These are phyloP conservation scores for Pagetopsis macropterus DNA, from an alignment of 2,797 vertebrate genomes.

Conservation along the genomic window DNA sequence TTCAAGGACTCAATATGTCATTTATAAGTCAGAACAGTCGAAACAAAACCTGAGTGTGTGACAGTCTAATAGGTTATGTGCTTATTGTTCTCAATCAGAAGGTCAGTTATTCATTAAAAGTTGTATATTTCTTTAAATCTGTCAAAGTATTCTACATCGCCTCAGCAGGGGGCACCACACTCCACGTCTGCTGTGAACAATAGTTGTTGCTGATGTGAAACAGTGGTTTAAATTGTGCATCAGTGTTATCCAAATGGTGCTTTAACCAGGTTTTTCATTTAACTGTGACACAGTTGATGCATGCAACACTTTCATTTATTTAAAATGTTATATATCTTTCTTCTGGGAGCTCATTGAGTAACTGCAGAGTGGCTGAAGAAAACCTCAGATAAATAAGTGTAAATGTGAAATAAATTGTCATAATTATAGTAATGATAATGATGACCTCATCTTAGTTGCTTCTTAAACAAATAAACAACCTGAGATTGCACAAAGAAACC, in stretches of 20 bases:
- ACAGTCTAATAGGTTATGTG: not conserved
- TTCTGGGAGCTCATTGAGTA: too few relatives aligned
- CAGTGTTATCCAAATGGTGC: too few relatives aligned
- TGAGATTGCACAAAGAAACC: not conserved
- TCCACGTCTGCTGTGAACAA: conserved; percentile 22
- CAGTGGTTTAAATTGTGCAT: not conserved
- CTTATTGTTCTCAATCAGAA: not conserved
- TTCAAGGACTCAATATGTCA: not conserved
- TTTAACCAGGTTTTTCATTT: too few relatives aligned
- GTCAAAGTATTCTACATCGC: not conserved
- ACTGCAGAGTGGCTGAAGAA: too few relatives aligned
- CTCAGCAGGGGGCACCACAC: conserved; percentile 65
- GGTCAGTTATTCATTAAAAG: not conserved
- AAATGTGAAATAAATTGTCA: too few relatives aligned
- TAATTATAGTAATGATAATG: too few relatives aligned
- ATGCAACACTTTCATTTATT: too few relatives aligned
- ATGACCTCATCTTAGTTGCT: not conserved
- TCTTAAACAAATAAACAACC: not conserved
- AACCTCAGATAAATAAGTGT: too few relatives aligned
- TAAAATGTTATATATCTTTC: too few relatives aligned
- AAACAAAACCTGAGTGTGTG: not conserved
- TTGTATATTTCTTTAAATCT: not conserved
- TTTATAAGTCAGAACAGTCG: not conserved
- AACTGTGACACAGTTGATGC: too few relatives aligned
- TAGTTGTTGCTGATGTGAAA: not conserved